These are phyloP conservation scores for Lipotes vexillifer DNA, from an alignment of 2,113 vertebrate genomes.

Conservation along the genomic window DNA sequence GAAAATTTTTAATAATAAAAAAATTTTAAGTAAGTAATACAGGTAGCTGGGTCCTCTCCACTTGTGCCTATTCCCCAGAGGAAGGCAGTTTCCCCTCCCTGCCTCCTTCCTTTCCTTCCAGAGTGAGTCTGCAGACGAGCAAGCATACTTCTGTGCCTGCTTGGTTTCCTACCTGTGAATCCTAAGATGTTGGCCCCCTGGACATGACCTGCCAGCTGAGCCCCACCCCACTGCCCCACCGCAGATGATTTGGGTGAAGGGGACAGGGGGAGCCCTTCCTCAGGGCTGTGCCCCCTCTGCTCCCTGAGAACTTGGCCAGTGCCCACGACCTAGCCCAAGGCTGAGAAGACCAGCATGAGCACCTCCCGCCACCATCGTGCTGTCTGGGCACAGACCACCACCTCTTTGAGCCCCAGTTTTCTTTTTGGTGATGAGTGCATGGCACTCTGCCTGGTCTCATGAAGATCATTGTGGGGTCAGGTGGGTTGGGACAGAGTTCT, in stretches of 20 bases:
- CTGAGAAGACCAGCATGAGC: not conserved
- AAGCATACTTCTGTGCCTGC: not conserved
- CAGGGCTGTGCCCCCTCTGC: not conserved
- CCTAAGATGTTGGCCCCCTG: not conserved
- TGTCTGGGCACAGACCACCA: no score
- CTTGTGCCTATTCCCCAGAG: not conserved
- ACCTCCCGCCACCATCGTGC: fast-evolving
- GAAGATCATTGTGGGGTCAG: not conserved
- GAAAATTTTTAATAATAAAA: not conserved
- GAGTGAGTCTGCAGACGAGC: no score
- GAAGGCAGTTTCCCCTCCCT: no score
- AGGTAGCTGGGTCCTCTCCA: not conserved
- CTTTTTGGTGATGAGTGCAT: not conserved
- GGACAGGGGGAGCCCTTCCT: not conserved
- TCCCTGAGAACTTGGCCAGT: fast-evolving
- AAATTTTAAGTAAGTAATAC: not conserved
- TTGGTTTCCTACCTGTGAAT: not conserved
- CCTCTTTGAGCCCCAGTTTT: not conserved
- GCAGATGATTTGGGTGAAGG: not conserved
- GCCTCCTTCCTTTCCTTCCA: not conserved
- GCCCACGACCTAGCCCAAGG: not conserved
- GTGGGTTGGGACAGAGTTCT: not conserved
- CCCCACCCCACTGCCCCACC: not conserved
- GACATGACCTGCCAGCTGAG: not conserved
- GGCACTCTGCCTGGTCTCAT: not conserved